phyloP scores from a whole-genome alignment of 2,888 invertebrate genomes.

The Xestia ashworthii region DNA sequence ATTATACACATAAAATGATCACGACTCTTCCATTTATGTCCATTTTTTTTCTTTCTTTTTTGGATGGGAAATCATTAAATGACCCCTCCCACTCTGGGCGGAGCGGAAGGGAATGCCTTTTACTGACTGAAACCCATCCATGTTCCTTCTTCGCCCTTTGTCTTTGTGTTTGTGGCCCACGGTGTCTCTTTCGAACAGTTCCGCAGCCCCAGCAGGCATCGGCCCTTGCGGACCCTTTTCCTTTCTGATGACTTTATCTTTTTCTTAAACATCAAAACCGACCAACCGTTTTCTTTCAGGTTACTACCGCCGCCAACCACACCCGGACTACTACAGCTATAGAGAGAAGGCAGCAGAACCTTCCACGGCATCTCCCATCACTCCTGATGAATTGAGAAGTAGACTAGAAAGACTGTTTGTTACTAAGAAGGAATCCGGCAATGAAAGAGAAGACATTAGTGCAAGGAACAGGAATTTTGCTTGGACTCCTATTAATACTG shows the following conservation, averaged over 20 bases:
- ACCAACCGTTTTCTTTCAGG: conserved; percentile 70
- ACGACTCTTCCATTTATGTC: too few species aligned
- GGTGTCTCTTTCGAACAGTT: too few species aligned
- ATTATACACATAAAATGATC: too few species aligned
- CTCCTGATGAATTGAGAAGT: conserved; percentile 89
- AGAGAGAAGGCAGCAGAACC: conserved; percentile 82
- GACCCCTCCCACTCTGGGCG: too few species aligned
- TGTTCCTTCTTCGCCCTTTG: too few species aligned
- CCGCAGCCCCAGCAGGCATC: too few species aligned
- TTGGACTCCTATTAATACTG: conserved; percentile 85
- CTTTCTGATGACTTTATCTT: background rate
- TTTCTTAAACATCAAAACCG: background rate
- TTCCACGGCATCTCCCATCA: conserved; percentile 84
- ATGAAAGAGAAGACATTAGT: conserved; percentile 77
- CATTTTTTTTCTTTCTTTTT: too few species aligned
- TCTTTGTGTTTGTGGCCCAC: too few species aligned
- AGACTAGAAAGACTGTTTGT: conserved; percentile 88
- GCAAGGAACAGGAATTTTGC: conserved; percentile 84
- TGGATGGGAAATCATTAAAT: too few species aligned
- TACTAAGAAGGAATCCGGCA: conserved; percentile 81
- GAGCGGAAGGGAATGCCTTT: too few species aligned
- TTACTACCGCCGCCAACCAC: conserved; percentile 81
- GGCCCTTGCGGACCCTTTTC: too few species aligned
- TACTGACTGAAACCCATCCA: too few species aligned
- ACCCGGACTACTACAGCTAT: conserved; percentile 79